phyloP scores from a whole-genome alignment of 1,140 invertebrate genomes.

The Tetraneura akinire region DNA sequence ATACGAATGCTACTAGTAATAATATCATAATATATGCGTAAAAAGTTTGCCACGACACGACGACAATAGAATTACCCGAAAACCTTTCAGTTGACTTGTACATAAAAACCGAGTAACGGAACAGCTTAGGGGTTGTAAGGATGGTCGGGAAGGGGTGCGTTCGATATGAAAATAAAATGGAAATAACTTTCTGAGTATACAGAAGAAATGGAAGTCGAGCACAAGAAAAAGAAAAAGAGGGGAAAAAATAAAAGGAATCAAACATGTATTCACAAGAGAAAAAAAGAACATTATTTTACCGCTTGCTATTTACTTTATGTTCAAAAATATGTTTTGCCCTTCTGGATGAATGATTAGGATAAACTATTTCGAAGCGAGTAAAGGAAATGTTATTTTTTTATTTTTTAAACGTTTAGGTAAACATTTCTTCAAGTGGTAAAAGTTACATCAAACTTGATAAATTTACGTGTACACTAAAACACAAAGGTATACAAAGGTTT shows the following conservation, averaged over 20 bases:
- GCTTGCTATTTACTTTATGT: constrained; percentile 45
- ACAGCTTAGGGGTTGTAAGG: constrained; percentile 20
- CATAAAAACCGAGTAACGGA: constrained; percentile 43
- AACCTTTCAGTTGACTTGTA: constrained; percentile 45
- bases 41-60: constrained; percentile 32
- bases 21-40: constrained; percentile 44
- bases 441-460: neutral
- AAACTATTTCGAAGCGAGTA: constrained; percentile 31
- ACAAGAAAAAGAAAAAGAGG: neutral
- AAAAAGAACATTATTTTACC: constrained; percentile 49
- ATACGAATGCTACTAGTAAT: neutral
- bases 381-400: constrained; percentile 40
- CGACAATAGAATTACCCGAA: constrained; percentile 46
- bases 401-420: constrained; percentile 28
- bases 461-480: too few relatives aligned
- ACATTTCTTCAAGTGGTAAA: constrained; percentile 16
- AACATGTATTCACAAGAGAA: constrained; percentile 14
- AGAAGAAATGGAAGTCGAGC: constrained; percentile 39
- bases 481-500: neutral
- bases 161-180: constrained; percentile 52
- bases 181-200: constrained; percentile 43
- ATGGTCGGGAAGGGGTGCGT: neutral
- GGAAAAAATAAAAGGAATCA: constrained; percentile 41
- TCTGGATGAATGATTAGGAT: constrained; percentile 43
- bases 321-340: constrained; percentile 45